A percentile compares a stretch with the other conserved stretches of the same genome.
Evolutionary conservation across 2,888 invertebrate genomes (phyloP).

Genomic region (Notodonta ziczac): DNA sequence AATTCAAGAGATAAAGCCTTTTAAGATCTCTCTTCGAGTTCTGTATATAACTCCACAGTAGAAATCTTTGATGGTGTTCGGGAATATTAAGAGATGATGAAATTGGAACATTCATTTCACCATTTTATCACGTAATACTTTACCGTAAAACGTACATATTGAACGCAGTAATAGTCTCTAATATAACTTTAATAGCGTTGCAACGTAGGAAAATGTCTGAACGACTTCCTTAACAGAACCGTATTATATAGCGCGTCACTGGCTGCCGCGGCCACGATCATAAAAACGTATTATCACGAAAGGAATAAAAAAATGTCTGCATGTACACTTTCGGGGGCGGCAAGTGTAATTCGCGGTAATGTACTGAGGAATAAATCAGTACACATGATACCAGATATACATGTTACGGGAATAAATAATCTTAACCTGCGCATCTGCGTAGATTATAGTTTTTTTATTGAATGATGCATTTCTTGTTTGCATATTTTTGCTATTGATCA

Average conservation of each 20-base stretch:
- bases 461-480: too few relatives aligned
- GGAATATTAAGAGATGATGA: background rate
- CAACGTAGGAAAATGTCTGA: slow-evolving; percentile 12
- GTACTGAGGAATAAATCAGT: slow-evolving; percentile 1
- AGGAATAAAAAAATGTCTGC: background rate
- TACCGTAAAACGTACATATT: background rate
- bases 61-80: background rate
- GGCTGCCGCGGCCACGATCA: slow-evolving; percentile 1
- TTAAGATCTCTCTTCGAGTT: background rate
- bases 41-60: background rate
- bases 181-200: slow-evolving; percentile 6
- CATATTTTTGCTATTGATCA: too few relatives aligned
- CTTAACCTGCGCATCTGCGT: background rate
- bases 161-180: background rate
- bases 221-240: slow-evolving; percentile 8
- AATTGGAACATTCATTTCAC: background rate
- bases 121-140: background rate
- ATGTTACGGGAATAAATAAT: background rate
- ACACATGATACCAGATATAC: background rate
- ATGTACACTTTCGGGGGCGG: background rate
- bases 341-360: background rate
- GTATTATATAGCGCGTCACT: background rate
- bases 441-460: too few relatives aligned
- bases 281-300: slow-evolving; percentile 8
- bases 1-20: background rate